phyloP scores from a whole-genome alignment of 2,113 vertebrate genomes.

The Proteles cristata region DNA sequence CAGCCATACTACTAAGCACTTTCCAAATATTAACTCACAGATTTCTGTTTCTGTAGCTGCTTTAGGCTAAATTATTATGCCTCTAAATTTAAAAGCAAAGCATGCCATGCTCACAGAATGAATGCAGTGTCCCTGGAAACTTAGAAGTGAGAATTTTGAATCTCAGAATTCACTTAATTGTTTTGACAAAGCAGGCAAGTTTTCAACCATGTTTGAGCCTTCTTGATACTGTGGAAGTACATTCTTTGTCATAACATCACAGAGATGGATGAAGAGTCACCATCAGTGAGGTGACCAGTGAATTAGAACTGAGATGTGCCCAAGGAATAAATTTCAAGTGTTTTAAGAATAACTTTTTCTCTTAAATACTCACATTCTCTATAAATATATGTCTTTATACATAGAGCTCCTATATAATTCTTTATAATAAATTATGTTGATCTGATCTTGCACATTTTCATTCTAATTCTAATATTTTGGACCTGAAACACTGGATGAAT shows the following conservation, averaged over 20 bases:
- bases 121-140: neutral
- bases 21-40: conserved; percentile 48
- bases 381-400: neutral
- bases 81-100: conserved; percentile 25
- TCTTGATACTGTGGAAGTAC: neutral
- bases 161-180: neutral
- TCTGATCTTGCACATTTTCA: neutral
- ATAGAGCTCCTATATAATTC: neutral
- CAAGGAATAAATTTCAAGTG: neutral
- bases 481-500: neutral
- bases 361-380: neutral
- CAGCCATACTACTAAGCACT: conserved; percentile 11
- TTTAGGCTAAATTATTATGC: neutral
- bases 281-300: neutral
- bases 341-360: neutral
- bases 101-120: neutral
- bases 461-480: neutral
- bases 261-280: neutral
- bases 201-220: neutral
- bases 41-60: conserved; percentile 7
- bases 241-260: neutral
- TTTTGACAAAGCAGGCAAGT: neutral
- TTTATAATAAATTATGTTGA: neutral
- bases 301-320: neutral
- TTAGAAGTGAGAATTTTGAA: neutral